Evolutionary conservation across 2,888 invertebrate genomes (phyloP).

Genomic region (Pelosia muscerda): DNA sequence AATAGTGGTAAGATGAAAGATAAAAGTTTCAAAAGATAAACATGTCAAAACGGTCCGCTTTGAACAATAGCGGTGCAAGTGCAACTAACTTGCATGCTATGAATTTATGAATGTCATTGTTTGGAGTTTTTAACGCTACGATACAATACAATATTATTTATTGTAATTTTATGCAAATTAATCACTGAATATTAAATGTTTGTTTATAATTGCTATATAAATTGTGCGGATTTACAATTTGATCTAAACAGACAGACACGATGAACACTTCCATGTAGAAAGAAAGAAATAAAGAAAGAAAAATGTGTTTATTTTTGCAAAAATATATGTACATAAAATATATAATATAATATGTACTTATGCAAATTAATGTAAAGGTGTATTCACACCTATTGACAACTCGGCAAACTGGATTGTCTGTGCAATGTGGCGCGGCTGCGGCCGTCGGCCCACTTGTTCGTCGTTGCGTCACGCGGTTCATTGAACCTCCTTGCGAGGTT

Average conservation of each 20-base stretch:
- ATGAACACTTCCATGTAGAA: neutral
- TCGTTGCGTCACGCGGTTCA: slow-evolving; percentile 67
- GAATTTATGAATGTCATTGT: neutral
- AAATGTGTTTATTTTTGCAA: no score
- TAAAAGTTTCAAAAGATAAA: no score
- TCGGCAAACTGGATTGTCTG: slow-evolving; percentile 4
- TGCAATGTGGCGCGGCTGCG: slow-evolving; percentile 45
- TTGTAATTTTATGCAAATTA: slow-evolving; percentile 7
- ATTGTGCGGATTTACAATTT: neutral
- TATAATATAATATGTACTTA: no score
- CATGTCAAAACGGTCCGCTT: no score
- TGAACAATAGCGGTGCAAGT: neutral
- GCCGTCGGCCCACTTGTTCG: slow-evolving; percentile 63
- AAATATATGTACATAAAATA: no score
- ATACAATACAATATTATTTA: neutral
- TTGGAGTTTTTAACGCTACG: neutral
- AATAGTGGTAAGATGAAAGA: neutral
- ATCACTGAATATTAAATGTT: neutral
- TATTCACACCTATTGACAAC: neutral
- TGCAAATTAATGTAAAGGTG: neutral
- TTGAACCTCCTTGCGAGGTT: slow-evolving; percentile 60
- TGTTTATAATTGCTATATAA: neutral
- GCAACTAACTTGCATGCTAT: neutral
- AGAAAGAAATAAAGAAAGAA: no score
- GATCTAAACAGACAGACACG: neutral